phyloP scores from a whole-genome alignment of 2,113 vertebrate genomes.

The Microcebus jonahi region DNA sequence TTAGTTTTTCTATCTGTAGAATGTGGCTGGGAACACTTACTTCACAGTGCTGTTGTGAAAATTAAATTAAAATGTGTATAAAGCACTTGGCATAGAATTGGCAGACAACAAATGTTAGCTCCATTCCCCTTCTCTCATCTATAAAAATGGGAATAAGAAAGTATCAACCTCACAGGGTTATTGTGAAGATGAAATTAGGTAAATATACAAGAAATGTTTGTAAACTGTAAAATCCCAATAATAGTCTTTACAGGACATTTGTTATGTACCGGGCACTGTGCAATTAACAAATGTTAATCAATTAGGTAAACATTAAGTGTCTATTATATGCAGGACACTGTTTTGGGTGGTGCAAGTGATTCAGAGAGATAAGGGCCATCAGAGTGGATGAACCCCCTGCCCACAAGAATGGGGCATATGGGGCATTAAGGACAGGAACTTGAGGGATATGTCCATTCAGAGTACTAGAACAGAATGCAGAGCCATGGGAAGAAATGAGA shows the following conservation, averaged over 20 bases:
- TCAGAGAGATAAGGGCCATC: neutral
- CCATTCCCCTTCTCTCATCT: neutral
- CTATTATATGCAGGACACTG: neutral
- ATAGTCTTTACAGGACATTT: constrained; percentile 28
- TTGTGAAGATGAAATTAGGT: constrained; percentile 7
- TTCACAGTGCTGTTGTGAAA: constrained; percentile 44
- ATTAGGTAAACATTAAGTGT: constrained; percentile 36
- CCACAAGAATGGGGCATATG: neutral
- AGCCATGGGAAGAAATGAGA: neutral
- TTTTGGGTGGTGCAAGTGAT: constrained; percentile 38
- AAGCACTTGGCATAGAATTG: constrained; percentile 53
- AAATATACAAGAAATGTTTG: constrained; percentile 55
- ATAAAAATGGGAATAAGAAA: constrained; percentile 53
- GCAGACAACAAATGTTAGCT: constrained; percentile 41
- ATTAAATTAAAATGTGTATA: constrained; percentile 67
- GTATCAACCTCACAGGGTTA: neutral
- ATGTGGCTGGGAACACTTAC: constrained; percentile 65
- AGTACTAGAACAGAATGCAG: neutral
- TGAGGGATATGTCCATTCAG: neutral
- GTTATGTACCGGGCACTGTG: neutral
- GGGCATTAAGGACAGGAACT: neutral
- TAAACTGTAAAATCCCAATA: constrained; percentile 30
- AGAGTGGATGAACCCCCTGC: neutral
- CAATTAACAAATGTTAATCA: constrained; percentile 57
- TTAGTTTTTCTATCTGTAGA: constrained; percentile 74